Evolutionary conservation across 2,888 invertebrate species (phyloP).

Genomic region (Keiferia lycopersicella): DNA sequence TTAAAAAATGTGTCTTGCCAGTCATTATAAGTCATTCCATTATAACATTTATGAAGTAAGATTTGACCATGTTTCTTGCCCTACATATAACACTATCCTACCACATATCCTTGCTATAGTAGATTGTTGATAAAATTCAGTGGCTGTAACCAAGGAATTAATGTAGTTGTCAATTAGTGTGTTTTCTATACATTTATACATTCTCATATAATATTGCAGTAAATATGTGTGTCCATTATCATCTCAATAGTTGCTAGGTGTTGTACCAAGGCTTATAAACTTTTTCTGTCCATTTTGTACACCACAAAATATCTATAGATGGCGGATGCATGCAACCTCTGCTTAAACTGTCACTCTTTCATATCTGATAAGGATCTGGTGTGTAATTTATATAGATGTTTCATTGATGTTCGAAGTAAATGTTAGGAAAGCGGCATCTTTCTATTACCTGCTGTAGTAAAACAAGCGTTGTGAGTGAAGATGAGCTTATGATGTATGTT

Average conservation of each 20-base stretch:
- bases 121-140: conserved; percentile 28
- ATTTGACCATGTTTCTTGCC: conserved; percentile 24
- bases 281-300: conserved; percentile 1
- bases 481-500: neutral
- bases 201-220: conserved; percentile 39
- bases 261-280: conserved; percentile 34
- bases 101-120: conserved; percentile 39
- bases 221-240: conserved; percentile 36
- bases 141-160: conserved; percentile 46
- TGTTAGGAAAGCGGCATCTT: neutral
- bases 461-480: conserved; percentile 5
- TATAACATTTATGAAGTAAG: conserved; percentile 19
- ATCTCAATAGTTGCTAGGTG: conserved; percentile 44
- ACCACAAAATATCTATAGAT: neutral
- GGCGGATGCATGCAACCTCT: conserved; percentile 16
- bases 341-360: conserved; percentile 8
- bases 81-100: conserved; percentile 28
- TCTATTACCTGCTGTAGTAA: neutral
- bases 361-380: neutral
- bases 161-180: conserved; percentile 49
- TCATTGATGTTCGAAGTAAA: neutral
- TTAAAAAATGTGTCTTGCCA: conserved; percentile 51
- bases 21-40: conserved; percentile 27
- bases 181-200: conserved; percentile 48
- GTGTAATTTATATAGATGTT: conserved; percentile 6